phyloP scores from a whole-genome alignment of 2,888 invertebrate species.

The Anticlea derivata region DNA sequence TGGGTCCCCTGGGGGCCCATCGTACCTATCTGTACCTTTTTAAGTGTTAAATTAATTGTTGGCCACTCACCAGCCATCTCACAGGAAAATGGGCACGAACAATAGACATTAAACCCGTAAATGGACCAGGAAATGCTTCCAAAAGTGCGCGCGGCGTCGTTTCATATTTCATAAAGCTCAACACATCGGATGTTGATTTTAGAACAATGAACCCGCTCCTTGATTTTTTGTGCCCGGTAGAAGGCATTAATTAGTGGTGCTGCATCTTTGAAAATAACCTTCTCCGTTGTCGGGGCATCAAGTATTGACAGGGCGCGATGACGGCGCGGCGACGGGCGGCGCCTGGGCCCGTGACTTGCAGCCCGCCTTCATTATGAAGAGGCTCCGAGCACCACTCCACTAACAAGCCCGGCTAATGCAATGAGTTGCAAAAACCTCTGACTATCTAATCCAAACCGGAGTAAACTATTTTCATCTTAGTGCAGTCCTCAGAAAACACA shows the following conservation, averaged over 20 bases:
- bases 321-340: constrained; percentile 72
- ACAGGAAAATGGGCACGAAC: constrained; percentile 13
- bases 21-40: constrained; percentile 49
- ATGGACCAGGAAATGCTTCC: constrained; percentile 23
- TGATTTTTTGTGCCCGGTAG: constrained; percentile 62
- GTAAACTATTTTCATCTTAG: constrained; percentile 47
- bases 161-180: constrained; percentile 42
- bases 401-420: constrained; percentile 83
- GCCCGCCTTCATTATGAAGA: constrained; percentile 71
- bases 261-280: constrained; percentile 77
- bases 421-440: constrained; percentile 77
- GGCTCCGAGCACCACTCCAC: constrained; percentile 54
- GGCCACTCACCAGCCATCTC: constrained; percentile 47
- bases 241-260: constrained; percentile 79
- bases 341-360: constrained; percentile 78
- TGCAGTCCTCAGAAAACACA: constrained; percentile 41
- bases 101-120: constrained; percentile 16
- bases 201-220: constrained; percentile 73
- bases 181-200: constrained; percentile 60
- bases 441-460: constrained; percentile 41
- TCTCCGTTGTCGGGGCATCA: constrained; percentile 74
- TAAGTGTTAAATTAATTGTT: constrained; percentile 74
- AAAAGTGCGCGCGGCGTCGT: constrained; percentile 39
- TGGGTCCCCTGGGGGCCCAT: constrained; percentile 49
- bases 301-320: constrained; percentile 74